Evolutionary conservation across 2,113 vertebrate species (phyloP).

Genomic region (Brachypodius melanocephalos): DNA sequence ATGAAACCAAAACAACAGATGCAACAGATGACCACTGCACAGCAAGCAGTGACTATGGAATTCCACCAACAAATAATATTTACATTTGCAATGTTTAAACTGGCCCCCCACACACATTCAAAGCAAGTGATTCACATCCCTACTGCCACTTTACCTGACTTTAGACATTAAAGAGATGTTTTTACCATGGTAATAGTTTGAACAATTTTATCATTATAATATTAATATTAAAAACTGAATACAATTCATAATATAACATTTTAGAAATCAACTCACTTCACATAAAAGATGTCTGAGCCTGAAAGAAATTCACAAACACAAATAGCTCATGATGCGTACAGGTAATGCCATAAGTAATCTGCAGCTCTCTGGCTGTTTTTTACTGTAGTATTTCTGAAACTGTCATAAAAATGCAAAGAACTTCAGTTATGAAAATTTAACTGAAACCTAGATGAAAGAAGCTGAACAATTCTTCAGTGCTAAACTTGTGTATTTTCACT

Average conservation of each 20-base stretch:
- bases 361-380: neutral
- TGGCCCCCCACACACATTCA: neutral
- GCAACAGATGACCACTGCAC: neutral
- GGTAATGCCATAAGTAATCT: neutral
- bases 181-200: neutral
- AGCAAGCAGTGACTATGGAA: neutral
- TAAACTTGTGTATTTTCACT: neutral
- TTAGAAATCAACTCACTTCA: neutral
- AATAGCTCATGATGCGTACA: neutral
- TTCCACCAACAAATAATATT: slow-evolving; percentile 46
- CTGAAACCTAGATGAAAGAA: neutral
- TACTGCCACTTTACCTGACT: neutral
- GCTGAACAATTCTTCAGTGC: neutral
- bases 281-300: neutral
- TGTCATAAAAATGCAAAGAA: neutral
- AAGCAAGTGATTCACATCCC: slow-evolving; percentile 3
- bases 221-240: neutral
- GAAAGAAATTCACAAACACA: neutral
- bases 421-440: neutral
- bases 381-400: neutral
- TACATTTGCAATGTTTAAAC: slow-evolving; percentile 2
- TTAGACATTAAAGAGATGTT: neutral
- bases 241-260: neutral
- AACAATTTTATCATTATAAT: neutral
- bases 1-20: slow-evolving; percentile 53